phyloP scores from a whole-genome alignment of 2,888 invertebrate genomes.

The Conistra vaccinii region DNA sequence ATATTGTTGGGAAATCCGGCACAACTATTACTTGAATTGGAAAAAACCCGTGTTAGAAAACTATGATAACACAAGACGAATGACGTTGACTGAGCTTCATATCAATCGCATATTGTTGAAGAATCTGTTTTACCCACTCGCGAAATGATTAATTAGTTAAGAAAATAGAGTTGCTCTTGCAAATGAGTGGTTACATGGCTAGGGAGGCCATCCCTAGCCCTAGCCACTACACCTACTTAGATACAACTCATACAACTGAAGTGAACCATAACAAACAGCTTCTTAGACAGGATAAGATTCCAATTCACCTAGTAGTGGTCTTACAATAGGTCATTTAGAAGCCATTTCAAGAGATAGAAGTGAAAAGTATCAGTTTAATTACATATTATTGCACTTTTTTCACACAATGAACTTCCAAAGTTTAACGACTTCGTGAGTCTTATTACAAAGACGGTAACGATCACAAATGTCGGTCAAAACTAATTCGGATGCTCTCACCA shows the following conservation, averaged over 20 bases:
- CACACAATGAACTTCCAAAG: constrained; percentile 43
- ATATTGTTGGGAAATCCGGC: constrained; percentile 40
- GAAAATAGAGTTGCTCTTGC: not conserved
- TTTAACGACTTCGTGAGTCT: constrained; percentile 44
- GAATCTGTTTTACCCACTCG: not conserved
- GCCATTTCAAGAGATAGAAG: constrained; percentile 22
- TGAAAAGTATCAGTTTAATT: constrained; percentile 38
- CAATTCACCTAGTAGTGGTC: not conserved
- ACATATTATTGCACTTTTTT: constrained; percentile 27
- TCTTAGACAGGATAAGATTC: not conserved
- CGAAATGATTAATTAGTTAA: not conserved
- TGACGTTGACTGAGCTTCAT: not conserved
- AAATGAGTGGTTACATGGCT: not conserved
- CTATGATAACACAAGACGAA: constrained; percentile 8
- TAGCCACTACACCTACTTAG: too few relatives aligned
- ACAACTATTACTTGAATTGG: constrained; percentile 1
- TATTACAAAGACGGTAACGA: constrained; percentile 61
- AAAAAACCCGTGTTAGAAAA: constrained; percentile 29
- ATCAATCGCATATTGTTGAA: not conserved
- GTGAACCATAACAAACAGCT: not conserved
- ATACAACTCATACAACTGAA: not conserved
- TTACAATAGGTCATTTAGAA: not conserved
- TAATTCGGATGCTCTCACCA: constrained; percentile 60
- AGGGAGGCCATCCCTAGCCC: too few relatives aligned
- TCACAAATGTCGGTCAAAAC: constrained; percentile 62